phyloP scores from a whole-genome alignment of 2,888 invertebrate species.

The Cheilosia soror region DNA sequence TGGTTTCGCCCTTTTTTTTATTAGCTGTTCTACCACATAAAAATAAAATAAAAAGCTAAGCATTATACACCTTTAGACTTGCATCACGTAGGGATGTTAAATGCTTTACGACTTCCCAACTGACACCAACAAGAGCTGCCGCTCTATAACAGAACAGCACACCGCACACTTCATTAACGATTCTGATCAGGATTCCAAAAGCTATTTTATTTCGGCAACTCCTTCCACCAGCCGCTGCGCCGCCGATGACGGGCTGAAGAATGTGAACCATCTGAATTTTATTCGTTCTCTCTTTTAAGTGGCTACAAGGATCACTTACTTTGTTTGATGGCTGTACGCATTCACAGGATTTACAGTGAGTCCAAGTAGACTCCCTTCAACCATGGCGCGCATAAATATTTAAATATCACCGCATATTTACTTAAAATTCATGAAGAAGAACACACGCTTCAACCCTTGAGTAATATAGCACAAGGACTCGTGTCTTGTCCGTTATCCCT shows the following conservation, averaged over 20 bases:
- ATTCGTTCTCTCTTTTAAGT: constrained; percentile 43
- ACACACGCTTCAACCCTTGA: constrained; percentile 37
- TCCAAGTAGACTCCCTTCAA: neutral
- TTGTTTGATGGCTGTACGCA: constrained; percentile 38
- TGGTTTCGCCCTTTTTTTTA: neutral
- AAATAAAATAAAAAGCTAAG: too few relatives aligned
- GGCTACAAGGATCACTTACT: constrained; percentile 64
- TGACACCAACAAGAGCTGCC: constrained; percentile 11
- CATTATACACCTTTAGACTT: constrained; percentile 26
- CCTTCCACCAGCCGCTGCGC: too few relatives aligned
- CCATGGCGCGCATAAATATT: constrained; percentile 59
- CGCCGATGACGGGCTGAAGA: constrained; percentile 34
- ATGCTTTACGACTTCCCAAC: constrained; percentile 59
- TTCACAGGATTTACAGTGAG: constrained; percentile 23
- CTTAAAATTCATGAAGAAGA: constrained; percentile 64
- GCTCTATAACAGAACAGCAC: neutral
- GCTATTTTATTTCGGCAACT: constrained; percentile 22
- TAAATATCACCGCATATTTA: constrained; percentile 68
- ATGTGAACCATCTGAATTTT: constrained; percentile 59
- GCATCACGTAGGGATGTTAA: constrained; percentile 63
- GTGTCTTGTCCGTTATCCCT: constrained; percentile 49
- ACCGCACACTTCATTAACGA: constrained; percentile 66
- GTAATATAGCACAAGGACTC: constrained; percentile 6
- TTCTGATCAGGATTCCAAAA: constrained; percentile 55
- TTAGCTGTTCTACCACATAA: constrained; percentile 27